Evolutionary conservation across 2,888 invertebrate genomes (phyloP), one percentile per base, ranked within the genome.

Genomic region (Xylocampa areola): DNA sequence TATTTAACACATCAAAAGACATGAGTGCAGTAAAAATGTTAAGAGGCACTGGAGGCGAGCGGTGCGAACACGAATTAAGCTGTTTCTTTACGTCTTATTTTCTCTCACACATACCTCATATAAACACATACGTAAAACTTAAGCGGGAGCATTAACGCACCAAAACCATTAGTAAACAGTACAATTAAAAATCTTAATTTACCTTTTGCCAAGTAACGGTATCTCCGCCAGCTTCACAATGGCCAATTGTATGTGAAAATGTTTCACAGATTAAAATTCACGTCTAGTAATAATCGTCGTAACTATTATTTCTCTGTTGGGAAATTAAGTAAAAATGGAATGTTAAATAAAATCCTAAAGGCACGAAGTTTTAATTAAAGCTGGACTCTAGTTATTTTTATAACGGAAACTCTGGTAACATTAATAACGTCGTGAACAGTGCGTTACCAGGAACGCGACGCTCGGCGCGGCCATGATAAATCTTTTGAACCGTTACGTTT

Each of bases 311-410:
- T 53, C 49, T 55, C 58, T 55, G 44, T 67, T 55, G 54, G 62
- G 63, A 66, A 63, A 69, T 63, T 54, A 60, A 58, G 44, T 58
- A 48, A 54, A 62, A 58, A 53, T 40, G 17, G 32, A 53, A 68
- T 40, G 30, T 53, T 49, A 36, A 54, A 64, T 61, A 48, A 55
- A 61, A 55, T 57, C 51, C 39, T 51, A 39, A 25, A 19, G 27
- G 43, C 35, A 50, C 33, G 13, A 58, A 59, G 53, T 59, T 72
- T 72, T 72, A 72, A 70, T 72, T 72, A 63, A 67, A 63, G 44
- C 50, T 58, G 14, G 41, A 13, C 23, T 40, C 23, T 14, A 29
- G 55, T 35, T 66, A 49, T 55, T 60, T 51, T 63, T 54, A 33
- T 33, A 53, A 59, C 32, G 55, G 48, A 44, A 43, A 39, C 53